Evolutionary conservation across 2,888 invertebrate species (phyloP).

Genomic region (Gastrophysa polygoni): DNA sequence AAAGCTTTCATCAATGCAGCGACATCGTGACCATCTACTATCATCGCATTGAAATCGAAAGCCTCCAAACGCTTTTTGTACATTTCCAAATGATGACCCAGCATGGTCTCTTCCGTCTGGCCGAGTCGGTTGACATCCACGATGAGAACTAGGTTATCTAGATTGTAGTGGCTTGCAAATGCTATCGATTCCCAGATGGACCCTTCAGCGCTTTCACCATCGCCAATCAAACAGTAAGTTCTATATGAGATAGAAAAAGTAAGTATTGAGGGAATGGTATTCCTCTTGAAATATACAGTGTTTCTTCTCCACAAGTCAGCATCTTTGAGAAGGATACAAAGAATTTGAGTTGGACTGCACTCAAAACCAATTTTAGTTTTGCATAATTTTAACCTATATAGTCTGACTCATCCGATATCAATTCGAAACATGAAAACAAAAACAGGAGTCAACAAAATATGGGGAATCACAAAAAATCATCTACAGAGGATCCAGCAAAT

Average conservation of each 20-base stretch:
- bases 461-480: too few species aligned
- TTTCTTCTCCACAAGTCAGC: too few species aligned
- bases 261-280: too few species aligned
- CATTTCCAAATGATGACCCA: conserved; percentile 86
- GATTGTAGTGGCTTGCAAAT: conserved; percentile 91
- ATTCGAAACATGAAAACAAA: too few species aligned
- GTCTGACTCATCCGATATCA: too few species aligned
- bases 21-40: conserved; percentile 96
- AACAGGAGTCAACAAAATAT: too few species aligned
- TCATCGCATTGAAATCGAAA: conserved; percentile 87
- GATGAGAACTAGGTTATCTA: conserved; percentile 95
- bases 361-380: too few species aligned
- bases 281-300: too few species aligned
- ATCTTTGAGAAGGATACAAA: too few species aligned
- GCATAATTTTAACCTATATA: too few species aligned
- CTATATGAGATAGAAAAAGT: conserved; percentile 61
- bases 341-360: too few species aligned
- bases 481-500: too few species aligned
- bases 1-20: conserved; percentile 88
- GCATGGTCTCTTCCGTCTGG: conserved; percentile 92
- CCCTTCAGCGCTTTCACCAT: conserved; percentile 98
- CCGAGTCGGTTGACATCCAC: conserved; percentile 97
- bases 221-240: conserved; percentile 93
- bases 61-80: conserved; percentile 84
- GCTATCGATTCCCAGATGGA: conserved; percentile 97